Percentiles rank a stretch among this genome's conserved stretches.
These are phyloP conservation scores for Caenorhabditis sulstoni DNA, from an alignment of 2,888 invertebrate species.

Conservation along the genomic window DNA sequence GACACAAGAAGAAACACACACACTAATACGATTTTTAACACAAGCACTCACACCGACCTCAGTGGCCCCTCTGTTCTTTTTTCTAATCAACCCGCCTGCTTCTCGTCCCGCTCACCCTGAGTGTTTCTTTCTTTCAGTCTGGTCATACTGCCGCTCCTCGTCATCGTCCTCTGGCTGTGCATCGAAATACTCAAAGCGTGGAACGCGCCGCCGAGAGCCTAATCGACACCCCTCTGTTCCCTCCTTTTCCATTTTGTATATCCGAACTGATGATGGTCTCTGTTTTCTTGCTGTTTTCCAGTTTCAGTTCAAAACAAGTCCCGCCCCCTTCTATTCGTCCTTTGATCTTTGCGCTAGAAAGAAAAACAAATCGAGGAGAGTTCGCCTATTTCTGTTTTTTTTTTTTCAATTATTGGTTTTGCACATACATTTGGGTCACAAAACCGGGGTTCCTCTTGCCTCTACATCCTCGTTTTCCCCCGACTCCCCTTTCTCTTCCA, in stretches of 20 bases:
- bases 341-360: too few species aligned
- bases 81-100: too few species aligned
- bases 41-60: too few species aligned
- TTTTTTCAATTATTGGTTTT: neutral
- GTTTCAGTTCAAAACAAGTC: constrained; percentile 4
- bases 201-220: constrained; percentile 43
- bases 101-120: neutral
- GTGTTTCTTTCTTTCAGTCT: constrained; percentile 34
- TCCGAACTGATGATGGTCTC: neutral
- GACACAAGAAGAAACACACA: too few species aligned
- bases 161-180: constrained; percentile 1
- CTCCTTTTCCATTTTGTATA: constrained; percentile 12
- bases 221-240: neutral
- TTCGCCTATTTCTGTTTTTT: neutral
- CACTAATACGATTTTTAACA: too few species aligned
- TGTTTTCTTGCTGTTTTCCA: neutral
- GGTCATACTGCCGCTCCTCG: neutral
- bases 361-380: too few species aligned
- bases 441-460: constrained; percentile 5
- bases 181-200: constrained; percentile 11
- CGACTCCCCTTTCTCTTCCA: constrained; percentile 5
- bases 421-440: too few species aligned
- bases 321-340: too few species aligned
- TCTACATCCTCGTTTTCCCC: neutral
- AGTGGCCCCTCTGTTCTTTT: too few species aligned